A percentile compares a stretch with the other conserved stretches of the same genome.
Conservation (phyloP, 2,888 invertebrate species). For the Cyclophora punctaria region DNA sequence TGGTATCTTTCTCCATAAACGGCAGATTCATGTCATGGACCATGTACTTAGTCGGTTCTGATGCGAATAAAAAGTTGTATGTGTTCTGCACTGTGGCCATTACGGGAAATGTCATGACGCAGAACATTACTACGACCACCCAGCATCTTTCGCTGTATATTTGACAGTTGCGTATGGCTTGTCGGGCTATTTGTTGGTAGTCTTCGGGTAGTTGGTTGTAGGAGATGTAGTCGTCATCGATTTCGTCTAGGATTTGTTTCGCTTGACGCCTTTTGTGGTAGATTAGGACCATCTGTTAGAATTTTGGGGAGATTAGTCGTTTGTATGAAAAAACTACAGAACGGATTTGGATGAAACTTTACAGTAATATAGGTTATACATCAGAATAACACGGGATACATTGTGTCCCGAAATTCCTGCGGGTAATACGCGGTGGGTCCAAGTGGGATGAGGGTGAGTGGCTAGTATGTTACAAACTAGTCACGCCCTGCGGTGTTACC, state of each 20-base stretch:
- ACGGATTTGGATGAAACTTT: too few species aligned
- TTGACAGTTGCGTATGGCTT: slow-evolving; percentile 21
- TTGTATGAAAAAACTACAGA: too few species aligned
- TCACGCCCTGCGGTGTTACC: too few species aligned
- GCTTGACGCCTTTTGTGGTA: slow-evolving; percentile 26
- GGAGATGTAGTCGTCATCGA: slow-evolving; percentile 29
- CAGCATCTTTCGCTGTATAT: slow-evolving; percentile 38
- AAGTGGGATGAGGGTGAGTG: too few species aligned
- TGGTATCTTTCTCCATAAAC: slow-evolving; percentile 21
- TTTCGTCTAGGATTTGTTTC: slow-evolving; percentile 35
- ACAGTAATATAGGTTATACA: too few species aligned
- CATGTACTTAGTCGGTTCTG: slow-evolving; percentile 36
- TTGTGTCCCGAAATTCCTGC: too few species aligned
- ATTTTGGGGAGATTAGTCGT: too few species aligned
- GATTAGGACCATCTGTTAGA: slow-evolving; percentile 37
- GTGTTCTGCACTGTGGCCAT: slow-evolving; percentile 31
- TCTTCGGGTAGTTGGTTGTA: slow-evolving; percentile 23
- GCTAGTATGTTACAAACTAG: too few species aligned
- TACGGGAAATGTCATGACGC: slow-evolving; percentile 33
- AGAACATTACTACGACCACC: slow-evolving; percentile 20
- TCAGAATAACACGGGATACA: too few species aligned
- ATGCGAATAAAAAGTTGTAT: slow-evolving; percentile 26
- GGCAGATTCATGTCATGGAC: slow-evolving; percentile 44
- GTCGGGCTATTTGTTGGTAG: slow-evolving; percentile 20
- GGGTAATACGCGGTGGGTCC: too few species aligned